phyloP scores from a whole-genome alignment of 2,888 invertebrate species.

The Rugalucina vietnamica region DNA sequence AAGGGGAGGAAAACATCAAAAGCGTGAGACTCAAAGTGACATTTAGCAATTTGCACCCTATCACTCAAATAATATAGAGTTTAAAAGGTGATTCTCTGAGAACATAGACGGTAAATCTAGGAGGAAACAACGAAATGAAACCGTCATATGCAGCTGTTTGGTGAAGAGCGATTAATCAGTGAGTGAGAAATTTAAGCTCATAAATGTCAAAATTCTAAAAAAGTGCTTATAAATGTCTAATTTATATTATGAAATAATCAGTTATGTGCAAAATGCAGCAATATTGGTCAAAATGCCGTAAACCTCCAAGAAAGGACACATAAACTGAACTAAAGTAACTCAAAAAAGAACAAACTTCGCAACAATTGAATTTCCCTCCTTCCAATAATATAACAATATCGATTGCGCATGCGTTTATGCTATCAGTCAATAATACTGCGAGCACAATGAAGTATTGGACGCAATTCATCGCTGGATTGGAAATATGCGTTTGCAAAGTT shows the following conservation, averaged over 20 bases:
- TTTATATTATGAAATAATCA: conserved; percentile 34
- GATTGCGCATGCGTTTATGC: conserved; percentile 25
- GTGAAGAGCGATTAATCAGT: conserved; percentile 28
- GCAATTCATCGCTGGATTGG: no score
- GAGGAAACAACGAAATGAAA: conserved; percentile 47
- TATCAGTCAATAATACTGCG: not conserved
- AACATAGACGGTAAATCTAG: conserved; percentile 61
- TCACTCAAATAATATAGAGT: conserved; percentile 50
- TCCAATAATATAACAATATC: conserved; percentile 15
- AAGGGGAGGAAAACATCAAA: not conserved
- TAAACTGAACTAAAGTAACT: no score
- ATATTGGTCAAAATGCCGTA: conserved; percentile 11
- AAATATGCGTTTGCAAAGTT: no score
- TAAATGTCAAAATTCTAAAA: conserved; percentile 28
- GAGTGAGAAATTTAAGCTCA: conserved; percentile 17
- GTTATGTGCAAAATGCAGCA: conserved; percentile 53
- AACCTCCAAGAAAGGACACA: not conserved
- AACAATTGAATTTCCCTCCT: conserved; percentile 61
- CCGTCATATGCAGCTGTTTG: conserved; percentile 55
- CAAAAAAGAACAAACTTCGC: no score
- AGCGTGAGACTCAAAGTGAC: conserved; percentile 29
- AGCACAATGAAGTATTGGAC: no score
- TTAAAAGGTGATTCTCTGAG: conserved; percentile 44
- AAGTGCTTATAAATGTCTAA: conserved; percentile 48
- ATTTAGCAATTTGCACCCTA: conserved; percentile 48